Conservation (phyloP, 2,113 vertebrate genomes). For the Arvicanthis niloticus region DNA sequence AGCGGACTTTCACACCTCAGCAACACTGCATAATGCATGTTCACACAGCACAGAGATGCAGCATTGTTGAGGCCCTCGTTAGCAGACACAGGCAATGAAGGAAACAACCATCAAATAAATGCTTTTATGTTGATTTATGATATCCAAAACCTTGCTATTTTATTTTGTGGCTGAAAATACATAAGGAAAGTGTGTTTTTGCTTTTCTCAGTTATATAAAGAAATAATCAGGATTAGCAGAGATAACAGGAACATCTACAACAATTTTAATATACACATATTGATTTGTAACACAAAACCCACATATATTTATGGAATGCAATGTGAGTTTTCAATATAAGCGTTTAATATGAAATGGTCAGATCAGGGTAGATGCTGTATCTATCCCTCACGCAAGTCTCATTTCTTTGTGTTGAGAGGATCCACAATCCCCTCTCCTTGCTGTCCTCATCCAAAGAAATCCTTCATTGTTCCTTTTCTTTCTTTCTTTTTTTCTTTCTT, state of each 20-base stretch:
- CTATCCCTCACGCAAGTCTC: background rate
- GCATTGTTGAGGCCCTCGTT: background rate
- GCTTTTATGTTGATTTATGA: background rate
- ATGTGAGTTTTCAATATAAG: background rate
- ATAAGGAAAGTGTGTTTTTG: background rate
- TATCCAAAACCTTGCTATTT: background rate
- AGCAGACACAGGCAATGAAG: background rate
- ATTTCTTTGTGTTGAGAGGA: background rate
- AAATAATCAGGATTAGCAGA: background rate
- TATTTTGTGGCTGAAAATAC: slow-evolving; percentile 20
- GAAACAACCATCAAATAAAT: background rate
- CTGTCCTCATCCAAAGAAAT: background rate
- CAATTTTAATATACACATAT: background rate
- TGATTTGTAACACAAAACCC: background rate
- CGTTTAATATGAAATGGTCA: background rate
- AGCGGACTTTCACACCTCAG: slow-evolving; percentile 44
- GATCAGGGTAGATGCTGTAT: background rate
- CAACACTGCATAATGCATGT: slow-evolving; percentile 30
- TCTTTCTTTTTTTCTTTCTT: background rate
- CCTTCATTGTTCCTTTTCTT: background rate
- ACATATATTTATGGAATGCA: background rate
- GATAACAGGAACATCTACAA: background rate
- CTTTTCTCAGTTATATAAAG: background rate
- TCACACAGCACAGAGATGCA: background rate
- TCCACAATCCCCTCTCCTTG: background rate